Conservation (phyloP, 2,797 vertebrate genomes). For the Aulostomus chinensis region DNA sequence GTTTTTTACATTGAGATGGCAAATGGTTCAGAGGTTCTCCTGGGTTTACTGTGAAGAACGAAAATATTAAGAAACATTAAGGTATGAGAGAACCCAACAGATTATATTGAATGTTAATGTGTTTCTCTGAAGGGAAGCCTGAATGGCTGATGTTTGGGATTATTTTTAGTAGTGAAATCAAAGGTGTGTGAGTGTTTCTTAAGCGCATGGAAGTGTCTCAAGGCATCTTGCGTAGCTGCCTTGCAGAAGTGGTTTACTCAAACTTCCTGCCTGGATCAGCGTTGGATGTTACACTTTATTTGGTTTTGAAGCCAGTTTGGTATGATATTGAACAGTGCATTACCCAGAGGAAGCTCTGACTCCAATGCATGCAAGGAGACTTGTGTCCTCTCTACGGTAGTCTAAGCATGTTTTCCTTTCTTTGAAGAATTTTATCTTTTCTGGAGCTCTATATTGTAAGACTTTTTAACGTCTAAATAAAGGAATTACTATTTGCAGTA, state of each 20-base stretch:
- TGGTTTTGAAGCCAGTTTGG: conserved; percentile 42
- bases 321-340: conserved; percentile 53
- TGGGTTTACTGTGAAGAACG: conserved; percentile 66
- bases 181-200: conserved; percentile 48
- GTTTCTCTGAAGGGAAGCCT: conserved; percentile 13
- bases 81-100: conserved; percentile 5
- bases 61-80: conserved; percentile 33
- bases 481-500: conserved; percentile 89
- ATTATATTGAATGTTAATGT: conserved; percentile 2
- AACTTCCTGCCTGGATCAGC: conserved; percentile 54
- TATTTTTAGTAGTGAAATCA: conserved; percentile 38
- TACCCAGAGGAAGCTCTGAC: conserved; percentile 81
- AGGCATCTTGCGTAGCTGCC: conserved; percentile 58
- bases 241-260: conserved; percentile 51
- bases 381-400: conserved; percentile 79
- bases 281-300: conserved; percentile 54
- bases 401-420: conserved; percentile 85
- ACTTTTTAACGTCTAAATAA: conserved; percentile 91
- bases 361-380: conserved; percentile 81
- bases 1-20: conserved; percentile 62
- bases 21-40: conserved; percentile 80
- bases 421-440: conserved; percentile 89
- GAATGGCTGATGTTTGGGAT: conserved; percentile 34
- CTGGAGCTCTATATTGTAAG: conserved; percentile 91
- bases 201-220: conserved; percentile 34